Evolutionary conservation across 2,888 invertebrate species (phyloP).

Genomic region (Campopleginae sp.): DNA sequence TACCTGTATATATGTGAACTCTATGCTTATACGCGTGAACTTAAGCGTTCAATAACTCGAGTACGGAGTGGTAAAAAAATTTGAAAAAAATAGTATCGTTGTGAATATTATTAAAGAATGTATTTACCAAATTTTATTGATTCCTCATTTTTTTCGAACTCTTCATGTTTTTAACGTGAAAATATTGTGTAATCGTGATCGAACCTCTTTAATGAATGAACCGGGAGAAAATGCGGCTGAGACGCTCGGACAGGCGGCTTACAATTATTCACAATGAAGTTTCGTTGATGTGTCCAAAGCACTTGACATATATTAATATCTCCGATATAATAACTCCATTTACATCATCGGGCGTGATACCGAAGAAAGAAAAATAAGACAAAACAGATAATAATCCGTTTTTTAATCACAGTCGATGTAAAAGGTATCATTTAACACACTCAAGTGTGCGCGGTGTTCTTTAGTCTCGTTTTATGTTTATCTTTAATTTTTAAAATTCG

Average conservation of each 20-base stretch:
- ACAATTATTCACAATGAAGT: constrained; percentile 36
- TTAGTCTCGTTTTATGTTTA: constrained; percentile 41
- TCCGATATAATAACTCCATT: constrained; percentile 38
- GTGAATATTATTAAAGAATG: no score
- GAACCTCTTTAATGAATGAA: constrained; percentile 51
- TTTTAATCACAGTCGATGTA: constrained; percentile 80
- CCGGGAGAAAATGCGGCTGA: constrained; percentile 55
- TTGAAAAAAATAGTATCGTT: no score
- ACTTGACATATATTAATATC: constrained; percentile 46
- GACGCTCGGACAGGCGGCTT: constrained; percentile 42
- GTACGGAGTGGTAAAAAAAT: no score
- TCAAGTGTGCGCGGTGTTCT: constrained; percentile 64
- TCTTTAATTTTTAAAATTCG: constrained; percentile 13
- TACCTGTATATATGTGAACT: no score
- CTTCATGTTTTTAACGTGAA: no score
- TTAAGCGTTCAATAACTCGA: no score
- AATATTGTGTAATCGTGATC: no score
- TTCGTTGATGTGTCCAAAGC: constrained; percentile 58
- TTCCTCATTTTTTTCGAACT: no score
- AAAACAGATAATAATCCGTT: constrained; percentile 77
- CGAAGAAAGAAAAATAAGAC: constrained; percentile 67
- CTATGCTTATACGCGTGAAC: no score
- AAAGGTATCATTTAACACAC: constrained; percentile 63
- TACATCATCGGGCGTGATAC: constrained; percentile 28
- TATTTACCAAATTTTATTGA: no score